Base-by-base conservation (phyloP, 2,113 vertebrate genomes). In the Nothocercus julius region DNA sequence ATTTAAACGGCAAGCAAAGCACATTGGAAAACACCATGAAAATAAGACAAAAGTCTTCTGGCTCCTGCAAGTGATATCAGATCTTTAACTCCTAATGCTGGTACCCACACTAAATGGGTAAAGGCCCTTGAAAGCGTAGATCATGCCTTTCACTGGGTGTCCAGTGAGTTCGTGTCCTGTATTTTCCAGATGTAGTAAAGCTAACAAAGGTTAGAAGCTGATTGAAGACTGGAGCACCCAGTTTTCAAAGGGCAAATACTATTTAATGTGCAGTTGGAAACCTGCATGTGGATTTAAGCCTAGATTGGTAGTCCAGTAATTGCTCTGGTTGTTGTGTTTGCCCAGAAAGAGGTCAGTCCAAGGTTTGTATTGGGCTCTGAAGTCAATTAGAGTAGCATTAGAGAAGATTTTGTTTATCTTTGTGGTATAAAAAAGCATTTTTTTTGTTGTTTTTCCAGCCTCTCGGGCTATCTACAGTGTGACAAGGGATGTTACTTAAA, bases 251-350 rank as follows among this genome's bases (percentile, higher is more conserved):
- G 58, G 15, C 12, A 51, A 80, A 45, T 45, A 42, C 87, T 95
- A 62, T 93, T 95, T 94, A 91, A 73, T 53, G 83, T 89, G 81
- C 75, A 89, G 76, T 45, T 92, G 82, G 88, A 93, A 93, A 92
- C 53, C 34, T 89, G 67, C 88, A 21, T 54, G 62, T 76, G 66
- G 69, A 61, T 89, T 93, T 86, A 79, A 89, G 66, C 21, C 62
- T 25, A 27, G 70, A 16, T 11, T 2, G 19, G 21, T 62, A 63
- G n/a, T 75, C 45, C 73, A 86, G 84, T 92, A 93, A 93, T 84
- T 87, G 85, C 77, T 75, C 18, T 72, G 64, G 47, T 68, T 90
- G 34, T 82, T 74, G 22, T 56, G 25, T 92, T 95, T 93, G 45
- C 82, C 36, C 34, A 80, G 56, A 64, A 91, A 86, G 79, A 93